Evolutionary conservation across 1,140 invertebrate genomes (phyloP).

Genomic region (Drosophila sp.): DNA sequence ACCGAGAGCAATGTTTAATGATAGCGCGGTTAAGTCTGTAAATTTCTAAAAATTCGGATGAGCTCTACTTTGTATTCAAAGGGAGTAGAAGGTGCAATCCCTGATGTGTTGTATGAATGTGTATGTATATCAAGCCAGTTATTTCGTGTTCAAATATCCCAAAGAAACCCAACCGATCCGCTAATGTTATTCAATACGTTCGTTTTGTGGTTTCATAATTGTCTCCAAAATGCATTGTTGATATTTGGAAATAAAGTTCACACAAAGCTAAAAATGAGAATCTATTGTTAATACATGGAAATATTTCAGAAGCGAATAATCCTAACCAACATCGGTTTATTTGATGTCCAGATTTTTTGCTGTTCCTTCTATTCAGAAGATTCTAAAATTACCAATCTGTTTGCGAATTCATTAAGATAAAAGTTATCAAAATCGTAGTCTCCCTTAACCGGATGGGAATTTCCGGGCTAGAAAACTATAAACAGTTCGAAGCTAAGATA

Average conservation of each 20-base stretch:
- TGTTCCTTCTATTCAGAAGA: neutral
- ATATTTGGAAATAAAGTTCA: conserved; percentile 69
- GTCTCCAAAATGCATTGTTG: conserved; percentile 61
- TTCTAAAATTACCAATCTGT: neutral
- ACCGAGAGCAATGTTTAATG: too few species aligned
- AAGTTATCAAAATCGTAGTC: conserved; percentile 10
- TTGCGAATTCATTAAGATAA: conserved; percentile 1
- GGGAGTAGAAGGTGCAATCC: neutral
- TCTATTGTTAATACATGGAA: neutral
- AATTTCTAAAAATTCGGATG: too few species aligned
- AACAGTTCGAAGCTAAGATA: conserved; percentile 68
- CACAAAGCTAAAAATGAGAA: neutral
- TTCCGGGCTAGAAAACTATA: conserved; percentile 42
- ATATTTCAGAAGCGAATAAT: neutral
- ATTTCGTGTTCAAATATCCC: conserved; percentile 1
- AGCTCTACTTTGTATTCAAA: neutral
- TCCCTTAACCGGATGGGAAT: conserved; percentile 5
- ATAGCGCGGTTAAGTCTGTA: too few species aligned
- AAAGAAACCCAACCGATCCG: neutral
- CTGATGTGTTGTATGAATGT: conserved; percentile 3
- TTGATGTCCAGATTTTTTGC: neutral
- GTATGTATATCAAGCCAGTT: conserved; percentile 1
- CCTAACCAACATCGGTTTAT: neutral
- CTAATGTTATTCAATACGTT: conserved; percentile 50
- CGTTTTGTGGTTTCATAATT: conserved; percentile 59